Base-by-base conservation (phyloP, 1,140 invertebrate species). In the Drosophila lacertosa region DNA sequence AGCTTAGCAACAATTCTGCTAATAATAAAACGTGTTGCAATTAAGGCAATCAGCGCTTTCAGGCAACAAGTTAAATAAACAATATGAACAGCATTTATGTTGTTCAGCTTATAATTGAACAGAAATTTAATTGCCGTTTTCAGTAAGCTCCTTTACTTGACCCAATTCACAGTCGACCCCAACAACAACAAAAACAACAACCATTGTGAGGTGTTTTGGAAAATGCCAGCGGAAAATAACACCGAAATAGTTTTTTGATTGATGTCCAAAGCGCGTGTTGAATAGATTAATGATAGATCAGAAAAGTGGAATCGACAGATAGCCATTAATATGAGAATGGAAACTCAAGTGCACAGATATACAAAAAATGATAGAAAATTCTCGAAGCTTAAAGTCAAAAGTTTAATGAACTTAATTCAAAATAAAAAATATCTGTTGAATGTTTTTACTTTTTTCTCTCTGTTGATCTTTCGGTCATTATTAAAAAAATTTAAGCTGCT, bases 81-180 rank as follows among this genome's bases (percentile, higher is more conserved):
- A 80, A 60, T 77, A 73, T 76, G 53, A 73, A 58, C 39, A 66
- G 80, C 59, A 77, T 74, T 76, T 68, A 84, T 84, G 80, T 80
- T 83, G 64, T 76, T 84, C 58, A 63, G 45, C 24, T 55, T 79
- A 69, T 84, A 84, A 76, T 80, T 83, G 67, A 79, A 54, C 80
- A 75, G 75, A 88, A 81, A 74, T 88, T 84, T 86, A 84, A 84
- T 84, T 80, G 76, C 76, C 80, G 73, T 86, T 84, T 83, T 71
- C 13, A 77, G 81, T 88, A 71, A 82, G 77, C 75, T 86, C 70
- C 82, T 88, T 70, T 16, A 77, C 81, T 86, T 86, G 81, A 86
- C 81, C 82, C 45, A 86, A 86, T 86, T 86, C 81, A 51, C 81
- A 88, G 77, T 16, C 69, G 63, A 77, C 82, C 60, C 65, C 64